Base-by-base conservation (phyloP, 2,888 invertebrate genomes). In the Cephus pulcher region DNA sequence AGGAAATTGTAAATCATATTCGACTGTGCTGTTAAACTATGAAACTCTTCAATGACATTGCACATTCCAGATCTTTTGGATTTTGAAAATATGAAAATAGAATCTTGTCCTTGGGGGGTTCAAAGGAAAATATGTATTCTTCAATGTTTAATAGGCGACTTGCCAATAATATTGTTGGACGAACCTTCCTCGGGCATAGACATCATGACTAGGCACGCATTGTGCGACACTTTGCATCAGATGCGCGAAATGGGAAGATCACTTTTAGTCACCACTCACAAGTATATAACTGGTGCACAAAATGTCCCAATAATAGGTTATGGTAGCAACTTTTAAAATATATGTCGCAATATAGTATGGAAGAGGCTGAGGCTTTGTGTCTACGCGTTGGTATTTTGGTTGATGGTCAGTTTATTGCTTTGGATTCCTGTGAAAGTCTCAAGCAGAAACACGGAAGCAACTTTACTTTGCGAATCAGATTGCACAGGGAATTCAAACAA, bases 111-210 rank as follows among this genome's bases (percentile, higher is more conserved):
- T 9, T 82, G 79, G 82, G 84, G 84, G 30, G 74, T 85, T 56
- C 79, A 73, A 75, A 80, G 80, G 37, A 85, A 84, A 77, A 78
- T 84, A 68, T 80, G 80, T 56, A 56, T 85, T 34, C 70, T 85
- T n/a, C 84, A 82, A 73, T 81, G 84, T 76, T 74, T 84, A 12
- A 79, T 84, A 40, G 85, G 84, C n/a, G 80, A 85, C 76, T 76
- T 82, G 75, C 85, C 83, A 32, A 77, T 84, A 35, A 69, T 85
- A 69, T 78, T 83, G n/a, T 75, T 85, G 76, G 85, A 85, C 37
- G 84, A 84, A 69, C 85, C 85, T 32, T 76, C 83, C 11, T 73
- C 79, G 0, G 84, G 85, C n/a, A 75, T 85, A 56, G 85, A 84
- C 34, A 73, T 81, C 15, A 84, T 85, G 34, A 77, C 82, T 4